Base-by-base conservation (phyloP, 2,113 vertebrate species). In the Salvelinus namaycush region DNA sequence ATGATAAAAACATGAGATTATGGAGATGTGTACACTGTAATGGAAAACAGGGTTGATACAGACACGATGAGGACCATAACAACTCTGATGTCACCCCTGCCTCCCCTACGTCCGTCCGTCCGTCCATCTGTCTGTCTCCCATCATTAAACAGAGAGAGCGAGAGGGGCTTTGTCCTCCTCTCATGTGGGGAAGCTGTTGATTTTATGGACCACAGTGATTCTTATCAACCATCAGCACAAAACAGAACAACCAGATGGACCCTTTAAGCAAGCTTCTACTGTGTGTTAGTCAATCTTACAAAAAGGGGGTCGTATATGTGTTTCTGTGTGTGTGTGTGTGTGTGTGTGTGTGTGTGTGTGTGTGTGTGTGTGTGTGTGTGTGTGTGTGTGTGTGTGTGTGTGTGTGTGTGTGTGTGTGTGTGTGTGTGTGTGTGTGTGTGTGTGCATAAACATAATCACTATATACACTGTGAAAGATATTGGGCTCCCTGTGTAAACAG, bases 221-320 rank as follows among this genome's bases (percentile, higher is more conserved):
- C 70, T 75, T 74, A 79, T 89, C 81, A 77, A 14, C 73, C n/a
- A 8, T 77, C 81, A 83, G 79, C 77, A 79, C 84, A 77, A 75
- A 8, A 76, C 81, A 83, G 79, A 76, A 79, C 84, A 79, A 75
- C 62, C 48, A 57, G 75, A 81, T 79, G 78, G 72, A 81, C 76
- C 78, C 71, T 31, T 70, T n/a, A 62, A 3, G 14, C n/a, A 3
- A 22, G 7, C n/a, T 9, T 24, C 13, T 24, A 22, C 59, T 11
- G 51, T 18, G 59, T 8, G 1, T 9, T 22, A 11, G 20, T 9
- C 59, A 22, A 22, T 62, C 59, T 62, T 9, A 16, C 12, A 18
- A 24, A 20, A 62, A 22, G n/a, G 59, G 16, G 48, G 39, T 70
- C 1, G 34, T 8, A 7, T 34, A 1, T 34, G 34, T 7, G 34